phyloP scores from a whole-genome alignment of 2,797 vertebrate genomes.

The Oreonectes daqikongensis region DNA sequence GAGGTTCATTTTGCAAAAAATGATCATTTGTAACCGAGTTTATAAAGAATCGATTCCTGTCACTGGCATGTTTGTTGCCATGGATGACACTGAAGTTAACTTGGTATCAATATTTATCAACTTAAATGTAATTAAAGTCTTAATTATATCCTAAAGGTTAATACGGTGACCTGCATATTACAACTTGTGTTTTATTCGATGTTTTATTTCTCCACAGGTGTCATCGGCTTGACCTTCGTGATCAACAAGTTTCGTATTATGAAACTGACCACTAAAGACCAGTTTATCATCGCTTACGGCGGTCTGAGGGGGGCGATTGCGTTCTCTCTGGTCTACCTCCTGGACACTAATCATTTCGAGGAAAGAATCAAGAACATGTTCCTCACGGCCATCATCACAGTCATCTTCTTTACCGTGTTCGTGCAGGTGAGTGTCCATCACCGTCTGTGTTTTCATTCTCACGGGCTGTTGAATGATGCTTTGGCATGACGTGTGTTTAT shows the following conservation, averaged over 20 bases:
- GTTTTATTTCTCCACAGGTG: slow-evolving; percentile 73
- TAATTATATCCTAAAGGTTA: background rate
- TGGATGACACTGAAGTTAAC: too few species aligned
- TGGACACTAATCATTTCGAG: slow-evolving; percentile 77
- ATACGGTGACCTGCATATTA: background rate
- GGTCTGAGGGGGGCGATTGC: slow-evolving; percentile 96
- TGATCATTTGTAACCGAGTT: too few species aligned
- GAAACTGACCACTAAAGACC: slow-evolving; percentile 95
- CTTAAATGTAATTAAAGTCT: background rate
- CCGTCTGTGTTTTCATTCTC: too few species aligned
- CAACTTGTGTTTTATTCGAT: background rate
- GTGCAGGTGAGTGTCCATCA: slow-evolving; percentile 84
- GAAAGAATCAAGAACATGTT: slow-evolving; percentile 92
- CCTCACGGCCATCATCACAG: slow-evolving; percentile 97
- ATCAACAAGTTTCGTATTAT: slow-evolving; percentile 99
- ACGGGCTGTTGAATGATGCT: too few species aligned
- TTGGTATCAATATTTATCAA: too few species aligned
- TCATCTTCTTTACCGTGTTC: slow-evolving; percentile 98
- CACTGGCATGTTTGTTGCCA: too few species aligned
- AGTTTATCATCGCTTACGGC: slow-evolving; percentile 97
- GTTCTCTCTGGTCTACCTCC: slow-evolving; percentile 92
- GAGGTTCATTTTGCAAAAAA: too few species aligned
- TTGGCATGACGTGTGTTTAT: too few species aligned
- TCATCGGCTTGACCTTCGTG: slow-evolving; percentile 89
- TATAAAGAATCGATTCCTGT: too few species aligned